These are phyloP conservation scores for Arothron firmamentum DNA, from an alignment of 2,113 vertebrate species.

Conservation along the genomic window DNA sequence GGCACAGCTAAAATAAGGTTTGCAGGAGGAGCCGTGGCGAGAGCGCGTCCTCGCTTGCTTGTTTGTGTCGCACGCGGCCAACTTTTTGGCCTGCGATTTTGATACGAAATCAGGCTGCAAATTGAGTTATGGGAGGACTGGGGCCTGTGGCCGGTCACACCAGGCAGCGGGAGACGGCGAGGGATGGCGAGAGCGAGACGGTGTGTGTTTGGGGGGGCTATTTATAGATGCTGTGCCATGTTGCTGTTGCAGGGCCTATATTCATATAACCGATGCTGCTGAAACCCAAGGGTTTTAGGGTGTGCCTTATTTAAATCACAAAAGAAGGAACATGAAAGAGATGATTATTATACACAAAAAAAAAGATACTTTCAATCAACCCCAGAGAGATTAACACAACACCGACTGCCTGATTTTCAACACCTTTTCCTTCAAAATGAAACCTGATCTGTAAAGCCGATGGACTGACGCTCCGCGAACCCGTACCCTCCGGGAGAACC, in stretches of 20 bases:
- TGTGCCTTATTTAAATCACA: conserved; percentile 18
- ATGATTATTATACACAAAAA: conserved; percentile 1
- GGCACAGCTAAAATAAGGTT: conserved; percentile 61
- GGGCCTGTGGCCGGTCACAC: conserved; percentile 12
- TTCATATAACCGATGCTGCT: conserved; percentile 21
- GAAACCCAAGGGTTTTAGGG: conserved; percentile 7
- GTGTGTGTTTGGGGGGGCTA: not conserved
- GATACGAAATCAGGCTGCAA: conserved; percentile 54
- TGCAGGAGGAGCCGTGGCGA: conserved; percentile 47
- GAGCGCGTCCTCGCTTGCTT: conserved; percentile 56
- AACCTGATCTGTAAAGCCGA: conserved; percentile 31
- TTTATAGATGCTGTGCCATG: conserved; percentile 48
- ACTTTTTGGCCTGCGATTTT: conserved; percentile 53
- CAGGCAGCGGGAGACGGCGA: conserved; percentile 17
- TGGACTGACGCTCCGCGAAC: conserved; percentile 15
- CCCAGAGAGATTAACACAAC: conserved; percentile 11
- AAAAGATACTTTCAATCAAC: conserved; percentile 23
- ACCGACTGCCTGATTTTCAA: conserved; percentile 34
- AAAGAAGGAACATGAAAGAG: conserved; percentile 6
- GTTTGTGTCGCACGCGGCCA: conserved; percentile 53
- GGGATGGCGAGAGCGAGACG: not conserved
- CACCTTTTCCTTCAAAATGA: conserved; percentile 10
- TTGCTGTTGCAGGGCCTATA: conserved; percentile 36
- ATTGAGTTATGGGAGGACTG: conserved; percentile 45
- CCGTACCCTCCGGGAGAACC: not conserved